phyloP scores from a whole-genome alignment of 2,113 vertebrate genomes.

The Tetrao urogallus region DNA sequence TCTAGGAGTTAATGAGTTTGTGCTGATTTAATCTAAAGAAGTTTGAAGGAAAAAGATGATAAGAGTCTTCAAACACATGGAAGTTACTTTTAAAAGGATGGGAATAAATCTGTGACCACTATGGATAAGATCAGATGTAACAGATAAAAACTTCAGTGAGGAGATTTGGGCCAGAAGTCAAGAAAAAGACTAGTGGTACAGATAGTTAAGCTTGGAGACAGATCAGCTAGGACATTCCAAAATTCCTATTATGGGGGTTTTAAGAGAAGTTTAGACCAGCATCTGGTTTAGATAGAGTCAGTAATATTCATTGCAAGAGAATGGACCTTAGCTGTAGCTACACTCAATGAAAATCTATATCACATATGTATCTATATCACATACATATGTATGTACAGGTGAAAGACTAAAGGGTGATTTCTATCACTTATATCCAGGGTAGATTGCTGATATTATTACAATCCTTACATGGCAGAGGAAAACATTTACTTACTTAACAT shows the following conservation, averaged over 20 bases:
- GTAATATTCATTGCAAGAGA: background rate
- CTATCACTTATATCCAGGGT: background rate
- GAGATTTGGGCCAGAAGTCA: background rate
- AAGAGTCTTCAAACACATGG: background rate
- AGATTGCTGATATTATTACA: background rate
- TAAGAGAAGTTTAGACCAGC: background rate
- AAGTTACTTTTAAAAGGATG: background rate
- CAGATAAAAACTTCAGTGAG: background rate
- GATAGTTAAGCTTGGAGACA: background rate
- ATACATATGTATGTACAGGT: background rate
- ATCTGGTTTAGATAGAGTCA: background rate
- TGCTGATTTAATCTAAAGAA: background rate
- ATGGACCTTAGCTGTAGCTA: background rate
- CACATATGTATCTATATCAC: too few species aligned
- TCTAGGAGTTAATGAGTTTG: background rate
- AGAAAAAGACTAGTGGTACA: background rate
- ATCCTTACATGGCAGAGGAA: background rate
- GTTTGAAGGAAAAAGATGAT: background rate
- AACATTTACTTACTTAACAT: background rate
- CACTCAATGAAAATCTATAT: background rate
- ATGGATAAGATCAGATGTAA: background rate
- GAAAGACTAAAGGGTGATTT: background rate
- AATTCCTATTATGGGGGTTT: background rate
- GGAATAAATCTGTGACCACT: background rate
- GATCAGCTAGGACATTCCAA: background rate